These are phyloP conservation scores for Cairina moschata DNA, from an alignment of 2,113 vertebrate species.

Conservation along the genomic window DNA sequence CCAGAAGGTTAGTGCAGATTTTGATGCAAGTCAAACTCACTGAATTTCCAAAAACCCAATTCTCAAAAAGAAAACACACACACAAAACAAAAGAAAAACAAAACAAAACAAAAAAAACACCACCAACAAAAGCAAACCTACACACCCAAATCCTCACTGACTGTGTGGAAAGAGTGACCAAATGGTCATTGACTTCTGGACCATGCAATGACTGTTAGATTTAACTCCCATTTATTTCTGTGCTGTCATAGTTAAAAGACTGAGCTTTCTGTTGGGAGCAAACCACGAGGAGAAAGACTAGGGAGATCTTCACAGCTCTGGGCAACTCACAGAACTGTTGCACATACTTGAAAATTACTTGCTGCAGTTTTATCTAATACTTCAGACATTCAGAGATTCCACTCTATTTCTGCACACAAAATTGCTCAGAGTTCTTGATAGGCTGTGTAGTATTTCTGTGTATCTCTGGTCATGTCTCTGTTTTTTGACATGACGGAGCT, in stretches of 20 bases:
- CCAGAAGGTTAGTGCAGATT: background rate
- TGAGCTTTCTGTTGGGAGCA: background rate
- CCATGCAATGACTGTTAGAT: background rate
- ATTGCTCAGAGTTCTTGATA: background rate
- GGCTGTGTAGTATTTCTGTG: background rate
- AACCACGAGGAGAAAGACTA: background rate
- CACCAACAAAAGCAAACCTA: too few species aligned
- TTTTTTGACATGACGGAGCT: background rate
- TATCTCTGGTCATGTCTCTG: accelerated
- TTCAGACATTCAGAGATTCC: background rate
- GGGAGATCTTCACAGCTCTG: background rate
- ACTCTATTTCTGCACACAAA: background rate
- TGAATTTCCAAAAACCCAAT: background rate
- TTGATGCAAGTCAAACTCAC: background rate
- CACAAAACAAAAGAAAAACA: background rate
- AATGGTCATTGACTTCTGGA: too few species aligned
- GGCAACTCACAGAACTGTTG: background rate
- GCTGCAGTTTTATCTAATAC: background rate
- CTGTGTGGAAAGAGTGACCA: background rate
- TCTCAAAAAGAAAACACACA: background rate
- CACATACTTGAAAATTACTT: background rate
- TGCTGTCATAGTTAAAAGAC: background rate
- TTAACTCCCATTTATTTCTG: background rate
- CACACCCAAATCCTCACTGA: background rate
- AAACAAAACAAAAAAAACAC: background rate